Evolutionary conservation across 2,797 vertebrate genomes (phyloP).

Genomic region (Sebastes jordani): DNA sequence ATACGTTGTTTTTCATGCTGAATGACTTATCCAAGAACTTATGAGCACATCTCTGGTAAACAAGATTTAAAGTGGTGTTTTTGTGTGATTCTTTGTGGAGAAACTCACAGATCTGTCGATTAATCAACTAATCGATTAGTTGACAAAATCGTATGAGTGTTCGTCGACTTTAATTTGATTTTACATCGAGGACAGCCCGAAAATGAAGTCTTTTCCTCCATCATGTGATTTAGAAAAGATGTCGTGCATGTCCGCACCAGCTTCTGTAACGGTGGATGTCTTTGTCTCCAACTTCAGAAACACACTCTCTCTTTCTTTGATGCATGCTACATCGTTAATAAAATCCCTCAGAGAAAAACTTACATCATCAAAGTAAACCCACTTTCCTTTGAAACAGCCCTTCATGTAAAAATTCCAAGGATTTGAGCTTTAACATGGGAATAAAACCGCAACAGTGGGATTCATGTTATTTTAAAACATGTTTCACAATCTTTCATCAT

Average conservation of each 20-base stretch:
- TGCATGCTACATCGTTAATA: neutral
- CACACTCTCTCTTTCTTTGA: neutral
- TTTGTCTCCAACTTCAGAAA: neutral
- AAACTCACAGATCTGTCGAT: too few species aligned
- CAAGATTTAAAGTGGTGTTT: too few species aligned
- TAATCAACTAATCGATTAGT: too few species aligned
- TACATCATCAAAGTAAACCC: conserved; percentile 12
- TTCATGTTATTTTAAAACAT: neutral
- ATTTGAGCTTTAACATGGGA: neutral
- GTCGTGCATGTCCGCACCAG: neutral
- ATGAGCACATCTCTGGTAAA: too few species aligned
- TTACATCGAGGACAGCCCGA: accelerated
- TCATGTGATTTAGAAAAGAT: neutral
- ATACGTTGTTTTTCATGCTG: too few species aligned
- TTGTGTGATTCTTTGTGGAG: too few species aligned
- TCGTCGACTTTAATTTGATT: accelerated
- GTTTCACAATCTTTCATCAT: neutral
- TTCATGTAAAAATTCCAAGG: neutral
- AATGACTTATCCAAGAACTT: too few species aligned
- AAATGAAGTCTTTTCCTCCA: neutral
- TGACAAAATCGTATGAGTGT: too few species aligned
- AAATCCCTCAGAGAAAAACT: neutral
- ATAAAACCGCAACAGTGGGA: neutral
- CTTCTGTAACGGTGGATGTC: too few species aligned
- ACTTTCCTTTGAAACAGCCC: neutral